Evolutionary conservation across 2,113 vertebrate species (phyloP).

Genomic region (Hypocryptadius cinnamomeus): DNA sequence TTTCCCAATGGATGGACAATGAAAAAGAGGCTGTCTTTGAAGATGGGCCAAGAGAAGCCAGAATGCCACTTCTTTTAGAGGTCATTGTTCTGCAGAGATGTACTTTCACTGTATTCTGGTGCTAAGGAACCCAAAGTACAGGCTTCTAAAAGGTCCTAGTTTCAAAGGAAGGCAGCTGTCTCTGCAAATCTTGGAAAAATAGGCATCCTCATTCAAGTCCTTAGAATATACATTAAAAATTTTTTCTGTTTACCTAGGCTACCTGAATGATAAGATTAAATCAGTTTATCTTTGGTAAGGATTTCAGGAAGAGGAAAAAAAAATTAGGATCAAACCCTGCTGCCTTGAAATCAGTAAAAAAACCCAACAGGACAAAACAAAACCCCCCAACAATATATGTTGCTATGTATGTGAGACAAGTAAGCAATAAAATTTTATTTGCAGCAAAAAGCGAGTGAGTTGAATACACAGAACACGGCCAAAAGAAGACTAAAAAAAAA

Average conservation of each 20-base stretch:
- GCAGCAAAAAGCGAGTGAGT: background rate
- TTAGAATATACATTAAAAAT: background rate
- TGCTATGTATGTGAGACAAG: background rate
- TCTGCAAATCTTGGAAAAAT: background rate
- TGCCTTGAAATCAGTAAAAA: background rate
- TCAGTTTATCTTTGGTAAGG: background rate
- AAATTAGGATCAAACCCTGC: background rate
- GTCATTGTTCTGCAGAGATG: background rate
- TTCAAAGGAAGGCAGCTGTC: constrained; percentile 17
- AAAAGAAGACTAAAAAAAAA: background rate
- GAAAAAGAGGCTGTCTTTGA: constrained; percentile 25
- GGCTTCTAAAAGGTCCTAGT: constrained; percentile 1
- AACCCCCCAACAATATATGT: background rate
- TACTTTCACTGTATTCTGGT: background rate
- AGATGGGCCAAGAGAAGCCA: background rate
- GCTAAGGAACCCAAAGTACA: constrained; percentile 12
- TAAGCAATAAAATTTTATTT: background rate
- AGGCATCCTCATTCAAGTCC: background rate
- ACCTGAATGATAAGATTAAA: background rate
- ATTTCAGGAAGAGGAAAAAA: background rate
- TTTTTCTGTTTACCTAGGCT: background rate
- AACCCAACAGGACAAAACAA: background rate
- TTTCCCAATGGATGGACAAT: background rate
- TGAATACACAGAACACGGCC: background rate
- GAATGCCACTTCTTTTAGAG: background rate